Base-by-base conservation (phyloP, 2,888 invertebrate genomes). In the Torymus tubicola region DNA sequence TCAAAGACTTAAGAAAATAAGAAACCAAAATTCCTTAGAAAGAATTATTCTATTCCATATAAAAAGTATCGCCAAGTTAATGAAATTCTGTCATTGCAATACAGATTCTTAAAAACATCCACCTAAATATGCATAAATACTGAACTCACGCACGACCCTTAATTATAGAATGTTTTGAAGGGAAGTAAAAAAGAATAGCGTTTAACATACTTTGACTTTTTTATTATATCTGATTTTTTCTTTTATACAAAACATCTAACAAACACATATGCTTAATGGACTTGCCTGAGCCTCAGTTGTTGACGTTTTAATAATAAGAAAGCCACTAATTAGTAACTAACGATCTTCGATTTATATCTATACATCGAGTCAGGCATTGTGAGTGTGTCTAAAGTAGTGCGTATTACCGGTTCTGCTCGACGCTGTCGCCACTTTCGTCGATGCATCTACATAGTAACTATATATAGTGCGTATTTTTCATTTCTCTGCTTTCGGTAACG, bases 181-280 rank as follows among this genome's bases (percentile, higher is more conserved):
- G 21, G 21, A 31, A 31, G 11, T 50, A 63, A 63, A 55, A 55
- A 53, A 31, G 12, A 3, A 71, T 16, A 78, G 64, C 10, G 58
- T n/a, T 13, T n/a, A 64, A 31, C 12, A 11, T 55, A 24, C n/a
- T 31, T 67, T 70, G 18, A 57, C 16, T 74, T 80, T 74, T 80
- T 80, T 76, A 80, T 71, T 80, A 12, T 76, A 71, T 67, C 50
- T 55, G 57, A 18, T 80, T 76, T 76, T 76, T 82, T 86, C 84
- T 88, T 88, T 88, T 87, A 88, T 89, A 89, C 87, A 89, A 89
- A 89, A 89, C 88, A 88, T 87, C 88, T 88, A 88, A 86, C 85
- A 88, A 89, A 88, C 87, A 88, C 83, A 87, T 85, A 85, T 85
- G 84, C 86, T 83, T 83, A 84, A 83, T 85, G 83, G 84, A 85